Conservation (phyloP, 2,888 invertebrate genomes). For the Parapristionchus giblindavisi region DNA sequence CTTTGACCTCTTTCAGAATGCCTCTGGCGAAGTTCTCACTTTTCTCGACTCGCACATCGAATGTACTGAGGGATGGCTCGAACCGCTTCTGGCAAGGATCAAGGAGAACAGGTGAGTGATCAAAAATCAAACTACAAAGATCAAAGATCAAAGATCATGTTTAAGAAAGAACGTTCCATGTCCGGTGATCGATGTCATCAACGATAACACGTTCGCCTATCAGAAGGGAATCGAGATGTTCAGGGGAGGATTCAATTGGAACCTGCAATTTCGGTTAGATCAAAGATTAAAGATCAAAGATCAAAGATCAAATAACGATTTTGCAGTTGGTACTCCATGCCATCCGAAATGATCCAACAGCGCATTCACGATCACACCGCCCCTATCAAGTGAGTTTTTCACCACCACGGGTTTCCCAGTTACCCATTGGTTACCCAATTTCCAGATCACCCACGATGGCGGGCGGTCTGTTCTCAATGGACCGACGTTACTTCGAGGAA, state of each 20-base stretch:
- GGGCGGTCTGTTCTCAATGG: constrained; percentile 90
- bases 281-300: background rate
- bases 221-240: constrained; percentile 89
- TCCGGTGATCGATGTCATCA: constrained; percentile 91
- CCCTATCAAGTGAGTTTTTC: constrained; percentile 73
- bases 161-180: constrained; percentile 78
- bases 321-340: constrained; percentile 75
- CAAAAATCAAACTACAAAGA: constrained; percentile 15
- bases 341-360: constrained; percentile 69
- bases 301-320: background rate
- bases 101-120: constrained; percentile 81
- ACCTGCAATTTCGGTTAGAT: constrained; percentile 89
- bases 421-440: too few species aligned
- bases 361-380: constrained; percentile 76
- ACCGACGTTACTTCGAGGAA: constrained; percentile 85
- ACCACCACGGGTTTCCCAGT: background rate
- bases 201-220: constrained; percentile 94
- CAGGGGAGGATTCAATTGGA: constrained; percentile 97
- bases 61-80: constrained; percentile 96
- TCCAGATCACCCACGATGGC: constrained; percentile 86
- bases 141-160: constrained; percentile 32
- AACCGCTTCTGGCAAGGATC: constrained; percentile 89
- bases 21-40: constrained; percentile 88
- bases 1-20: constrained; percentile 77
- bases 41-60: constrained; percentile 98